Base-by-base conservation (phyloP, 2,113 vertebrate genomes). In the Platichthys flesus region DNA sequence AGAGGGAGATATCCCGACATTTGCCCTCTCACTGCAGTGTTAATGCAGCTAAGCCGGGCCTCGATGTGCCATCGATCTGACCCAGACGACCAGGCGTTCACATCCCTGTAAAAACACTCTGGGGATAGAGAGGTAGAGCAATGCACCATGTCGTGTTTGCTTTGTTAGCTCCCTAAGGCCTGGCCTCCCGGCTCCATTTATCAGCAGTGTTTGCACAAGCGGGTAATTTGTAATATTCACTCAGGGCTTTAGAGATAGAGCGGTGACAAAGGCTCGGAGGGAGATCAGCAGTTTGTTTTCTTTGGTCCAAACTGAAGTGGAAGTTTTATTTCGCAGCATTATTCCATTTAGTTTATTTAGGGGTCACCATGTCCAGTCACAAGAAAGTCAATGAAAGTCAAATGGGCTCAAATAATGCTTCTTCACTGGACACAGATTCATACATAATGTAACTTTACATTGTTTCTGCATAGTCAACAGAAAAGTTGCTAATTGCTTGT, bases 181-280 rank as follows among this genome's bases (percentile, higher is more conserved):
- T 49, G 77, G 79, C 75, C 84, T 81, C 63, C 84, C 65, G 60
- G 71, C 62, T 85, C 76, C 74, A 84, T 91, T 89, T 89, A 91
- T 89, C 81, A 76, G 75, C 35, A 71, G 63, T 86, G 84, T 89
- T 92, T 88, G 83, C 87, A 86, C 86, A 89, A 88, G 85, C 78
- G 87, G 71, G 52, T 87, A 88, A 89, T 92, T 91, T 90, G 84
- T 85, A 84, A 89, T 87, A 77, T 87, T 89, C 81, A 37, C 80
- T 69, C 54, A 70, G 79, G 79, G 73, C 78, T 84, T 84, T 85
- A 37, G 77, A 78, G 79, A 78, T 77, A 72, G 52, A 86, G 72
- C 74, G 81, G 67, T 74, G 49, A 84, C 78, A 78, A 87, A 85
- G 74, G 81, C 65, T 77, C 71, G 73, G 66, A 73, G 71, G 49